Evolutionary conservation across 2,797 vertebrate species (phyloP).

Genomic region (Malacoctenus gilli): DNA sequence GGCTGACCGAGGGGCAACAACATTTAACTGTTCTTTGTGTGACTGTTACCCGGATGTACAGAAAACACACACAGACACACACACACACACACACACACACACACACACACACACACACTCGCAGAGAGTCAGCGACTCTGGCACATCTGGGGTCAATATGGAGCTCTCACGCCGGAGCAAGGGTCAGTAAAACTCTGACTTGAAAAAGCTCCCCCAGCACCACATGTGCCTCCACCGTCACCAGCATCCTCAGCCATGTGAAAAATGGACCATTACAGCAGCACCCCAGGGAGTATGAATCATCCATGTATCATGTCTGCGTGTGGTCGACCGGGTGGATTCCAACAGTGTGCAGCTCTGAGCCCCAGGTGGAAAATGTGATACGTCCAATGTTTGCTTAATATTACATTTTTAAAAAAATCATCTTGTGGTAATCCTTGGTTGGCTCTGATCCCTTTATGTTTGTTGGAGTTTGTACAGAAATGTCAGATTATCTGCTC

Average conservation of each 20-base stretch:
- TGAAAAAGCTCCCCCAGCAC: slow-evolving; percentile 16
- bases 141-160: slow-evolving; percentile 72
- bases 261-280: slow-evolving; percentile 65
- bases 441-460: neutral
- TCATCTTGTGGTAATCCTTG: slow-evolving; percentile 22
- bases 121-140: slow-evolving; percentile 21
- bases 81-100: neutral
- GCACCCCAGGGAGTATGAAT: slow-evolving; percentile 64
- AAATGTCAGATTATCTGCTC: slow-evolving; percentile 29
- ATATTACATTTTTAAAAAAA: slow-evolving; percentile 14
- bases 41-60: too few relatives aligned
- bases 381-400: slow-evolving; percentile 29
- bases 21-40: too few relatives aligned
- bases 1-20: neutral
- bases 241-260: slow-evolving; percentile 47
- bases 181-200: slow-evolving; percentile 44
- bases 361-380: slow-evolving; percentile 50
- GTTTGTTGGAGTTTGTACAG: slow-evolving; percentile 20
- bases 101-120: neutral
- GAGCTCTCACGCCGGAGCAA: slow-evolving; percentile 21
- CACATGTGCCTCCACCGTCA: slow-evolving; percentile 29
- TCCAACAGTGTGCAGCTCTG: slow-evolving; percentile 29
- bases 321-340: slow-evolving; percentile 65
- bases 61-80: too few relatives aligned
- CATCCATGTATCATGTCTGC: slow-evolving; percentile 63